Evolutionary conservation across 2,888 invertebrate species (phyloP).

Genomic region (Macroteleia sp.): DNA sequence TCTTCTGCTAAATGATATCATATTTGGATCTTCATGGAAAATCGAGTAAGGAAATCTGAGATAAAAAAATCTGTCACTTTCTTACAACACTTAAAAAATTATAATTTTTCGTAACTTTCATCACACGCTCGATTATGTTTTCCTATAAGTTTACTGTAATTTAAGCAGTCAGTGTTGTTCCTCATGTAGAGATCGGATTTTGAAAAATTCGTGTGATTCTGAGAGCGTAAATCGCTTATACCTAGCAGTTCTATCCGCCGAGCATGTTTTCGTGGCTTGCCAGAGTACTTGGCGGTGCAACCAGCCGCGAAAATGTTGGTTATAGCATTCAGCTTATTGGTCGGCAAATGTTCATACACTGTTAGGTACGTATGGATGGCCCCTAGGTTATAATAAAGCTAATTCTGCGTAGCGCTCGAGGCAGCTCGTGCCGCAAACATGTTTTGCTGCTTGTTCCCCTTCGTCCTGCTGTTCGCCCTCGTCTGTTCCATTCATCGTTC

Average conservation of each 20-base stretch:
- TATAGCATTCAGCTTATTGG: conserved; percentile 78
- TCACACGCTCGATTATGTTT: neutral
- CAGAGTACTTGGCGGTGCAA: conserved; percentile 64
- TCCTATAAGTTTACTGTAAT: conserved; percentile 15
- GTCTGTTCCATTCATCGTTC: conserved; percentile 64
- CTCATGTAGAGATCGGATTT: conserved; percentile 1
- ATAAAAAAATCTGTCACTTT: too few species aligned
- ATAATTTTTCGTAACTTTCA: neutral
- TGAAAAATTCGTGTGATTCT: conserved; percentile 25
- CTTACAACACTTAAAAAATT: too few species aligned
- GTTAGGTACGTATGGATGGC: conserved; percentile 80
- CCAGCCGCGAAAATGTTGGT: conserved; percentile 80
- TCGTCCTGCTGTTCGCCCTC: conserved; percentile 60
- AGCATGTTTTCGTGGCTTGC: conserved; percentile 73
- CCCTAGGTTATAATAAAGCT: conserved; percentile 84
- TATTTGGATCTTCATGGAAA: too few species aligned
- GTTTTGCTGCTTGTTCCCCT: conserved; percentile 79
- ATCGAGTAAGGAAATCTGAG: too few species aligned
- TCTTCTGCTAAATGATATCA: too few species aligned
- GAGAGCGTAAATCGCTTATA: conserved; percentile 49
- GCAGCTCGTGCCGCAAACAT: conserved; percentile 82
- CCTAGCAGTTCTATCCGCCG: conserved; percentile 49
- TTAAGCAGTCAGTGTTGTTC: neutral
- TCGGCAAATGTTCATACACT: conserved; percentile 76
- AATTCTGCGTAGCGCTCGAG: conserved; percentile 82